Evolutionary conservation across 2,797 vertebrate genomes (phyloP), one percentile per base, ranked within the genome.

Genomic region (Danio jaintianensis): DNA sequence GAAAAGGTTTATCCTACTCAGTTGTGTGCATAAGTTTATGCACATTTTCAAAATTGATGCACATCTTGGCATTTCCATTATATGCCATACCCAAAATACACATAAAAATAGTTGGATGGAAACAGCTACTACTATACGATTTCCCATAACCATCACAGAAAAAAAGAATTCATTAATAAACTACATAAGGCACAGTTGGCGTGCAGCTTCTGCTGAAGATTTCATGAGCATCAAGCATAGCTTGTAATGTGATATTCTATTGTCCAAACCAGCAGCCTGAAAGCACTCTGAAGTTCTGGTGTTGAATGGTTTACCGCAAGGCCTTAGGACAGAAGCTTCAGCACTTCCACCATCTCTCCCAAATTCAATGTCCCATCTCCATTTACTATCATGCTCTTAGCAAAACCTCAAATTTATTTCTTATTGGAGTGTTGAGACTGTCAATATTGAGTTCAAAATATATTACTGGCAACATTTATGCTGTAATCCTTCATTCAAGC

Each of bases 291-390:
- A 72, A 15, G 58, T 85, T 83, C 84, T 87, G 79, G 85, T 84
- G 90, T 83, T 82, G 84, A 84, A 87, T 83, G 87, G 82, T 88
- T 85, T 85, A 84, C 81, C 86, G 85, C 80, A 84, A 87, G 89
- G 83, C 79, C 81, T 62, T 20, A 67, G 52, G 83, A 83, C 83
- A 86, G 80, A 78, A 70, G 77, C 75, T 75, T 80, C 50, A 20
- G 59, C 48, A 63, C 58, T 71, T 9, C 29, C 40, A 56, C 6
- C 38, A 59, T 78, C 55, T 59, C 53, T 59, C 53, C 71, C 62
- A 81, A 59, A 53, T 56, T 83, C 64, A 78, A 58, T 22, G 20
- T 78, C 67, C 13, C 67, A 38, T 68, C 29, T 47, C 53, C 18
- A 50, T 61, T 42, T 59, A 69, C 50, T 69, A 43, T 29, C 13